Percentiles rank a stretch among this genome's conserved stretches.
Conservation (phyloP, 1,140 invertebrate species). For the Leptopilina clavipes region DNA sequence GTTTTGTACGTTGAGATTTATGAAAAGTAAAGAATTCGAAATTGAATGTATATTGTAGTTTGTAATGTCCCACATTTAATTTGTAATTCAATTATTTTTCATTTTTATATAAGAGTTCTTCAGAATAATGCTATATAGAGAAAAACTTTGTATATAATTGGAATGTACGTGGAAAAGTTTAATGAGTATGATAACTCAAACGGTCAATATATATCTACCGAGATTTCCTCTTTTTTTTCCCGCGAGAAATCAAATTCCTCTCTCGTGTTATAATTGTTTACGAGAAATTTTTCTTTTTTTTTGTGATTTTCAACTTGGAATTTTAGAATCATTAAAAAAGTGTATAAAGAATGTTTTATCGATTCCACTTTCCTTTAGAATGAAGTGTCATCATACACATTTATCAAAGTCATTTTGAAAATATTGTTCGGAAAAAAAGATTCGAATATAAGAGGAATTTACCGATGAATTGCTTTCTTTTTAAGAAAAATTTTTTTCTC, state of each 20-base stretch:
- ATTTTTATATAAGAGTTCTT: slow-evolving; percentile 15
- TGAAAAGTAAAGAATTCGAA: slow-evolving; percentile 7
- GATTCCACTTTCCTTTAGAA: too few relatives aligned
- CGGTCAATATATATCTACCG: neutral
- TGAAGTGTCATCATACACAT: too few relatives aligned
- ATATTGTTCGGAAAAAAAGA: too few relatives aligned
- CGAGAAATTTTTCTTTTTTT: neutral
- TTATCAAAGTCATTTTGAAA: too few relatives aligned
- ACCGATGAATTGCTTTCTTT: too few relatives aligned
- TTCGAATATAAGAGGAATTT: too few relatives aligned
- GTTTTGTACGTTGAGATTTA: neutral
- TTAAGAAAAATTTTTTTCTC: too few relatives aligned
- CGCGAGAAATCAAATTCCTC: neutral
- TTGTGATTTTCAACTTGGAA: neutral
- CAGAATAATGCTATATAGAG: neutral
- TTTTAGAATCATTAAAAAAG: too few relatives aligned
- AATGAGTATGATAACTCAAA: slow-evolving; percentile 19
- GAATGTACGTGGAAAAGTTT: slow-evolving; percentile 19
- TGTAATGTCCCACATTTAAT: neutral
- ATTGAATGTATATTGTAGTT: neutral
- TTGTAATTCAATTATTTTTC: slow-evolving; percentile 26
- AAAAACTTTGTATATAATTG: neutral
- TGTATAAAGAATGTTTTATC: too few relatives aligned
- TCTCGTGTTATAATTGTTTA: slow-evolving; percentile 2
- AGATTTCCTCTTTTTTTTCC: neutral